Percentiles rank a stretch among this genome's conserved stretches.
These are phyloP conservation scores for Rotaria magnacalcarata DNA, from an alignment of 2,888 invertebrate genomes.

Conservation along the genomic window DNA sequence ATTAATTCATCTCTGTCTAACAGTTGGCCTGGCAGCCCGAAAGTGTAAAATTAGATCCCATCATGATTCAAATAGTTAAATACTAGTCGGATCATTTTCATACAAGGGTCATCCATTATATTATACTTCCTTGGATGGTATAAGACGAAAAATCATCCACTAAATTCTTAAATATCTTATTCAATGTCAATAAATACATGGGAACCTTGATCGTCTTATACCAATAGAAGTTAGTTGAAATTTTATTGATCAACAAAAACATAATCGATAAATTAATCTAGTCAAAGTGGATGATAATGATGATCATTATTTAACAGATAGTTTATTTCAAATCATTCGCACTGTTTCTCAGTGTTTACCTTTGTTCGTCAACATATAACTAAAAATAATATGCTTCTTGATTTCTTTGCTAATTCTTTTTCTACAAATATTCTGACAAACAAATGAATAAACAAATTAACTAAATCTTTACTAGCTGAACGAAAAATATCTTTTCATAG, in stretches of 20 bases:
- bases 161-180: background rate
- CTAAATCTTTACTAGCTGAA: background rate
- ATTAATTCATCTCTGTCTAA: background rate
- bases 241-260: background rate
- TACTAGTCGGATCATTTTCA: background rate
- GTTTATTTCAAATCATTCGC: background rate
- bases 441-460: background rate
- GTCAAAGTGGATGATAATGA: background rate
- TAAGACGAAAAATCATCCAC: background rate
- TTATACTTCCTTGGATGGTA: background rate
- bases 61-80: background rate
- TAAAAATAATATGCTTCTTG: background rate
- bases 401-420: background rate
- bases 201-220: background rate
- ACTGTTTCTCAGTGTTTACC: background rate
- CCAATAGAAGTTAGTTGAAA: background rate
- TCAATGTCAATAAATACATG: conserved; percentile 3
- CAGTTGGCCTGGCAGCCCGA: background rate
- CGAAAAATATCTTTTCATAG: background rate
- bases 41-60: background rate
- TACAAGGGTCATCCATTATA: background rate
- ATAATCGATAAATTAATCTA: background rate
- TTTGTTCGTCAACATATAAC: background rate
- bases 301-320: conserved; percentile 16
- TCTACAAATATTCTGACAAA: background rate